phyloP scores from a whole-genome alignment of 2,113 vertebrate species.

The Peromyscus leucopus region DNA sequence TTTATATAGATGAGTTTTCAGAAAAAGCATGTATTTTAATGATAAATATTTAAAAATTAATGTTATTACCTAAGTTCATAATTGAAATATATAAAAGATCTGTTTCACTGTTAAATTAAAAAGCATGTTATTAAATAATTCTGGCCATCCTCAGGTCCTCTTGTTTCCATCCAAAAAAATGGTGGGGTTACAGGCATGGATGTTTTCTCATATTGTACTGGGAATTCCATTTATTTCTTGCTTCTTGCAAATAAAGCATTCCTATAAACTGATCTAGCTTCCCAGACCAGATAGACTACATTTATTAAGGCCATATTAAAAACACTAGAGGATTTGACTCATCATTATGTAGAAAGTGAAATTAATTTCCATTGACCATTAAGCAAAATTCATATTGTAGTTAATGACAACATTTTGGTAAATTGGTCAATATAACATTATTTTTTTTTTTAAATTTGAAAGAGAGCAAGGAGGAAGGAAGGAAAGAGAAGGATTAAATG shows the following conservation, averaged over 20 bases:
- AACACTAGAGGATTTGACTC: slow-evolving; percentile 39
- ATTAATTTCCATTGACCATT: slow-evolving; percentile 57
- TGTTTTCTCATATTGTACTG: not conserved
- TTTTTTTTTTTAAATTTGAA: not conserved
- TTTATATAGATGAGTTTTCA: not conserved
- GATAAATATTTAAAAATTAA: not conserved
- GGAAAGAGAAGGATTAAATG: not conserved
- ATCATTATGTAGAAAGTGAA: slow-evolving; percentile 46
- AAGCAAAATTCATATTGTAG: slow-evolving; percentile 15
- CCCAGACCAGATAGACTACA: not conserved
- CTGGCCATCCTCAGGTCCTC: not conserved
- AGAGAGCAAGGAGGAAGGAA: not conserved
- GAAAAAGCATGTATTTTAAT: not conserved
- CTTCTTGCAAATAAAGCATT: not conserved
- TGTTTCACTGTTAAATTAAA: not conserved
- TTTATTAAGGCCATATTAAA: slow-evolving; percentile 29
- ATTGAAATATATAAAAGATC: not conserved
- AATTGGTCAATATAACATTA: slow-evolving; percentile 7
- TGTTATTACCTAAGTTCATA: slow-evolving; percentile 18
- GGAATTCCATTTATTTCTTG: not conserved
- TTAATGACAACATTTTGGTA: slow-evolving; percentile 30
- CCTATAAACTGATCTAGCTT: not conserved
- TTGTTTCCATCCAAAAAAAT: not conserved
- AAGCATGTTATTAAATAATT: slow-evolving; percentile 2
- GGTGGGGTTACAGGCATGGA: not conserved